Conservation (phyloP, 1,140 invertebrate genomes). For the Antheraea pernyi region DNA sequence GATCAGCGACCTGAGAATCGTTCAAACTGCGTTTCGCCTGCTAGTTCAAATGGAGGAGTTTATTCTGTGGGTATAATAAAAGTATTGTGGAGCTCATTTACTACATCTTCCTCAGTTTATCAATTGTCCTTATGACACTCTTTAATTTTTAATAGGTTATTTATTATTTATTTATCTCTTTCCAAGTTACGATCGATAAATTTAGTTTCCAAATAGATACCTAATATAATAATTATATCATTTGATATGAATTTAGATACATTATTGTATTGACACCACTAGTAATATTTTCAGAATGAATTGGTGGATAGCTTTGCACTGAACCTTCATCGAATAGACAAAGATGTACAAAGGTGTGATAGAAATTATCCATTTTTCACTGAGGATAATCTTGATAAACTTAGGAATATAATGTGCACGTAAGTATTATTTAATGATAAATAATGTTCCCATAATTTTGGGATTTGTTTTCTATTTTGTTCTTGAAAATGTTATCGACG, state of each 20-base stretch:
- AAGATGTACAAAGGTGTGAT: slow-evolving; percentile 97
- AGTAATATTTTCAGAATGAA: slow-evolving; percentile 82
- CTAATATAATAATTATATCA: too few relatives aligned
- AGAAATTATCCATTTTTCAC: slow-evolving; percentile 95
- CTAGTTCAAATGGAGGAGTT: slow-evolving; percentile 91
- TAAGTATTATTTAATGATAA: slow-evolving; percentile 74
- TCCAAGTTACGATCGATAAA: too few relatives aligned
- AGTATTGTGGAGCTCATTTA: neutral
- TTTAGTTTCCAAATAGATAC: too few relatives aligned
- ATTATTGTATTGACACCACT: neutral
- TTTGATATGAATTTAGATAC: too few relatives aligned
- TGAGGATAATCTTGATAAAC: slow-evolving; percentile 93
- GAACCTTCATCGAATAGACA: slow-evolving; percentile 96
- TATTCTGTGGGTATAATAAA: slow-evolving; percentile 84
- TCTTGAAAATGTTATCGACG: too few relatives aligned
- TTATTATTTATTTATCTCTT: too few relatives aligned
- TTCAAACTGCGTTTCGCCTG: slow-evolving; percentile 86
- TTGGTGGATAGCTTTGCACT: slow-evolving; percentile 92
- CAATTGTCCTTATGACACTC: too few relatives aligned
- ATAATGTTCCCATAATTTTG: neutral
- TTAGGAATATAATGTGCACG: slow-evolving; percentile 98
- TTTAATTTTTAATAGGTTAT: too few relatives aligned
- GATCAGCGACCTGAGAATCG: slow-evolving; percentile 56
- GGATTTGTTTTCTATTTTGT: too few relatives aligned
- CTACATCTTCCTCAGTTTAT: neutral